These are phyloP conservation scores for Calephelis nemesis DNA, from an alignment of 1,140 invertebrate genomes.

Conservation along the genomic window DNA sequence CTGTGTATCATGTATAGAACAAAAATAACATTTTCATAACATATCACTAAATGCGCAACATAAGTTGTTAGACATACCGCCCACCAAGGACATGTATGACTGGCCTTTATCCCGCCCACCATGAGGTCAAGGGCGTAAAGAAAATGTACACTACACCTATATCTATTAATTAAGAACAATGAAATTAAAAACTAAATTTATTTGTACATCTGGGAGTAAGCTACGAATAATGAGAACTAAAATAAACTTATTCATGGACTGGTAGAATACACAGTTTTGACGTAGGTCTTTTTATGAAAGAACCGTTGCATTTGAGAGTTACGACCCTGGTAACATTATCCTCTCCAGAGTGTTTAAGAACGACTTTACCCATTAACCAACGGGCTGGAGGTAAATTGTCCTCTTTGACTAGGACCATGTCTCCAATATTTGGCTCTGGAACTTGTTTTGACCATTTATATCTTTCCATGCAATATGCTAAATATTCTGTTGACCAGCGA, in stretches of 20 bases:
- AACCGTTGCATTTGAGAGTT: slow-evolving; percentile 28
- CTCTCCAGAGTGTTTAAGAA: slow-evolving; percentile 28
- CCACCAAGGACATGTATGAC: slow-evolving; percentile 8
- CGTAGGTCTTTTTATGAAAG: slow-evolving; percentile 28
- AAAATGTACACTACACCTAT: too few species aligned
- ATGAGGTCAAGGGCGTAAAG: slow-evolving; percentile 12
- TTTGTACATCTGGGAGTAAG: too few species aligned
- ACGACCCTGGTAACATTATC: slow-evolving; percentile 31
- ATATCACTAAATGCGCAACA: too few species aligned
- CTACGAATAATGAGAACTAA: too few species aligned
- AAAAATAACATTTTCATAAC: too few species aligned
- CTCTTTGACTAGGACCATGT: slow-evolving; percentile 30
- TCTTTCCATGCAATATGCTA: slow-evolving; percentile 22
- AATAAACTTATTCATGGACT: not conserved
- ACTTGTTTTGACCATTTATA: slow-evolving; percentile 30
- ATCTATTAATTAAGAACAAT: too few species aligned
- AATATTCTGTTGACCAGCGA: slow-evolving; percentile 28
- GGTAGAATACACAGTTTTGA: slow-evolving; percentile 29
- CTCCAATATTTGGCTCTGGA: slow-evolving; percentile 28
- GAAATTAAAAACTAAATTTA: too few species aligned
- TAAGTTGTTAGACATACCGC: not conserved
- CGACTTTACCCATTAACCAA: slow-evolving; percentile 25
- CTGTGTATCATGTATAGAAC: too few species aligned
- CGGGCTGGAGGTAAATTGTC: slow-evolving; percentile 1
- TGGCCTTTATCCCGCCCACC: not conserved